Base-by-base conservation (phyloP, 2,113 vertebrate species). In the Sebastes schlegelii region DNA sequence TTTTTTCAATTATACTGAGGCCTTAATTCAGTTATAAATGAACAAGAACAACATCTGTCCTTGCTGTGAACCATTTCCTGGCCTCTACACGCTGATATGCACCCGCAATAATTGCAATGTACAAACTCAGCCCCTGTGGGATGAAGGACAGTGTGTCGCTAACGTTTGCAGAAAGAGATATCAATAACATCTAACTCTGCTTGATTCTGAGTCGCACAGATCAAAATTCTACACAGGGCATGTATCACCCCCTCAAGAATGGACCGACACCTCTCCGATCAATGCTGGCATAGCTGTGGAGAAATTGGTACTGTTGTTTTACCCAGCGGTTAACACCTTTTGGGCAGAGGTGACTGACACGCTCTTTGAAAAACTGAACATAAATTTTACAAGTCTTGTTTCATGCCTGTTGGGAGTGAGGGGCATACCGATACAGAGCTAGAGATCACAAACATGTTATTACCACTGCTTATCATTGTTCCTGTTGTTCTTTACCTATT, bases 271-370 rank as follows among this genome's bases (percentile, higher is more conserved):
- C 34, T 46, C 55, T 64, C 34, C 62, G 60, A 73, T 85, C 67
- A 74, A 55, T 75, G 52, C 45, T 77, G n/a, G 10, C 8, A 48
- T 51, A n/a, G n/a, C 71, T 61, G 45, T 61, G 21, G 45, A 71
- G 40, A 40, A 48, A 63, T 21, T 34, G 6, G 42, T 21, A 21
- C 5, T 48, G 13, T 77, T 66, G 43, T 52, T 64, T 85, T 60
- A 62, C 77, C 43, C 21, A 43, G 48, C 45, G 72, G 54, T 12
- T 46, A 26, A 52, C 40, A 68, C 49, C 45, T 70, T 55, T 26
- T 45, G 74, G 49, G 19, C 61, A 75, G 42, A 75, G 46, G 70
- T 71, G 65, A 78, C 26, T 69, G 57, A 62, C 67, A 77, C 54
- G 16, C 40, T 67, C 34, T 55, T 72, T 76, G 55, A 55, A 17